Conservation (phyloP, 2,888 invertebrate genomes). For the Entomobrya multifasciata region DNA sequence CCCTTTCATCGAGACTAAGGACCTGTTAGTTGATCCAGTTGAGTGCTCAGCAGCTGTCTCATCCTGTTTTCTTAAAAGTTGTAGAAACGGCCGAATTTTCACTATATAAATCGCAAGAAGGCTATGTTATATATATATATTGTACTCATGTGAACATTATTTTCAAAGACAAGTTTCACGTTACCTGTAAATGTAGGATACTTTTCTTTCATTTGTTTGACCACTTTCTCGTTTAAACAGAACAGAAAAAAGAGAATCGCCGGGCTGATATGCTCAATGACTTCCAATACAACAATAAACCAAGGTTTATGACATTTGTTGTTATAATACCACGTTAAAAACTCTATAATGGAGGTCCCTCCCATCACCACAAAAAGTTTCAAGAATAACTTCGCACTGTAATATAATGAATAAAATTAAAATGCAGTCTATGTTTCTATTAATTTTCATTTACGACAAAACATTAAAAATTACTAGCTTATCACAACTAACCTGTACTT, state of each 20-base stretch:
- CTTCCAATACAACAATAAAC: not conserved
- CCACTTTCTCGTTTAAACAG: not conserved
- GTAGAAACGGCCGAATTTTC: no score
- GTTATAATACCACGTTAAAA: slow-evolving; percentile 37
- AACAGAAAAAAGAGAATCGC: not conserved
- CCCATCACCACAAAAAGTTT: slow-evolving; percentile 52
- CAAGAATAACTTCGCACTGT: not conserved
- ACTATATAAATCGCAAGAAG: no score
- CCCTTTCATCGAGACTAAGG: no score
- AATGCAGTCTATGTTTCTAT: no score
- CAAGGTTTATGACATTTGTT: not conserved
- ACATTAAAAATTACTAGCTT: not conserved
- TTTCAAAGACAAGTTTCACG: no score
- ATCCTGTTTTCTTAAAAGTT: no score
- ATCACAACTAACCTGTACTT: not conserved
- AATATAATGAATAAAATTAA: no score
- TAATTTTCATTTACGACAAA: not conserved
- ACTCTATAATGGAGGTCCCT: not conserved
- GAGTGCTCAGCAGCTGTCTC: no score
- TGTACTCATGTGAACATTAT: no score
- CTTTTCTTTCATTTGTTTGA: not conserved
- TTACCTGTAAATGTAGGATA: not conserved
- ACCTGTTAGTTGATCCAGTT: no score
- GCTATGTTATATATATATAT: no score
- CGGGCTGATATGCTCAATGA: not conserved